Evolutionary conservation across 2,888 invertebrate genomes (phyloP), one percentile per base, ranked within the genome.

Genomic region (Ichneumon xanthorius): DNA sequence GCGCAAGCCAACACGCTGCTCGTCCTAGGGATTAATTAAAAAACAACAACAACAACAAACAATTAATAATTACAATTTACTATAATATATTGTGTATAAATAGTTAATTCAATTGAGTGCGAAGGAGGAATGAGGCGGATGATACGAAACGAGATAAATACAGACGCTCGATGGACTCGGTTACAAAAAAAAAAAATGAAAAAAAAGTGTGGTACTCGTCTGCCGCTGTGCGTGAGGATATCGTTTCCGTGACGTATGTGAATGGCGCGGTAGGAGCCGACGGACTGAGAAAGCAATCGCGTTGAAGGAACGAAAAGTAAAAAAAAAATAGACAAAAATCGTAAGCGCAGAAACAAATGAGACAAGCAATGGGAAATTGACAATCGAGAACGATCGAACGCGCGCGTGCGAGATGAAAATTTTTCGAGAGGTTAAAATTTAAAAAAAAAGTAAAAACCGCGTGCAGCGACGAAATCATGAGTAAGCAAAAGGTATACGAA

Each of bases 31-130:
- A 86, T 87, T 72, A 85, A 86, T 85, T 84, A 78, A 83, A 82
- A 48, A 82, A 53, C 26, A 63, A 84, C 65, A 82, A 81, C 55
- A 77, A 83, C 75, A 73, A 67, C 50, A 70, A 82, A 85, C 61
- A 91, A 90, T 91, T 92, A 92, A 91, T 92, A 90, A 93, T 91
- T 92, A 92, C 92, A 91, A 92, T 94, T 93, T 93, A 93, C 91
- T 92, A 93, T 93, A 93, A 93, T 93, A 93, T 93, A 94, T 94
- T 93, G 93, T 92, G 92, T 93, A 93, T 93, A 93, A 93, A 93
- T 94, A 94, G 93, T 92, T 94, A 94, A 93, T 94, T 93, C 90
- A 93, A 93, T 92, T 92, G 90, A 89, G 89, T 80, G 89, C 88
- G 88, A 88, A 83, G 84, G 82, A 81, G 85, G 80, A 79, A 81